Evolutionary conservation across 2,113 vertebrate genomes (phyloP), one percentile per base, ranked within the genome.

Genomic region (Macquaria australasica): DNA sequence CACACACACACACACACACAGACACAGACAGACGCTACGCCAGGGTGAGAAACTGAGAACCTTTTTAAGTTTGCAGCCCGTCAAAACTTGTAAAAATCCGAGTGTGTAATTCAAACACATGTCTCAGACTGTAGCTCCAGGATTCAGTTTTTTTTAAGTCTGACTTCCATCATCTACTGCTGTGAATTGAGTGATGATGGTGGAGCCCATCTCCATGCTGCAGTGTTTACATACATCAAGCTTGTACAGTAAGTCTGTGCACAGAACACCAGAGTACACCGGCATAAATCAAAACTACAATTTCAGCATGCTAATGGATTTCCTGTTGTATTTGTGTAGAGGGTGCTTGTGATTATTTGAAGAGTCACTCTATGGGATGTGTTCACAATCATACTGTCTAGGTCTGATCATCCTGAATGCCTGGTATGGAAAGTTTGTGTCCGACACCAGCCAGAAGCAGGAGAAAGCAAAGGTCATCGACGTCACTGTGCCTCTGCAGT

Each of bases 351-450:
- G 59, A 53, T 73, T 85, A 83, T 81, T 78, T 72, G 50, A 59
- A 58, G 60, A 51, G 45, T 39, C 60, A 18, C 64, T 70, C 10
- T 23, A 5, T 53, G 45, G 31, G 25, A 51, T 51, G 51, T 41
- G 50, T 73, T 73, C 34, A 28, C 14, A 31, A 21, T 28, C n/a
- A 12, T 11, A 20, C 43, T 31, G 11, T 50, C 39, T 90, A 99
- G 98, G 98, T 74, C 95, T 99, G 87, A 97, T 99, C 87, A 96
- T 99, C 21, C 93, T 99, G 66, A 98, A 99, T 0, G 98, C 98
- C 90, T 99, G 98, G 98, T 99, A 99, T 0, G 98, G 98, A 6
- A 99, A 97, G 81, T 98, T 99, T 67, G 98, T 99, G 82, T 98
- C 96, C 0, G 97, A 99, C 94, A 97, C 95, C 88, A 97, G 97